Conservation (phyloP, 92 coral and sea anemone genomes). For the Palythoa grandis region DNA sequence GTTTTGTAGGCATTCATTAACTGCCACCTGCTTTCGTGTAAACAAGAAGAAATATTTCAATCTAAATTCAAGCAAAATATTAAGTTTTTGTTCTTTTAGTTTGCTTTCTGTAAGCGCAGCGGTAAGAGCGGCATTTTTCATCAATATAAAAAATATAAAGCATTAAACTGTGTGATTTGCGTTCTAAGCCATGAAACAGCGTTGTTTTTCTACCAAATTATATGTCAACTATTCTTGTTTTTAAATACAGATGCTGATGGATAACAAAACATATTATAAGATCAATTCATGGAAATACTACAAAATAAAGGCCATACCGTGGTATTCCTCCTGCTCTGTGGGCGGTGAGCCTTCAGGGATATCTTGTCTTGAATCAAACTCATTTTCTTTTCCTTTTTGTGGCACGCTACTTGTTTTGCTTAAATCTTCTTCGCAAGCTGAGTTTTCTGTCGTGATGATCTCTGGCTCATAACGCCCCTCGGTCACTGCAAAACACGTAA, state of each 20-base stretch:
- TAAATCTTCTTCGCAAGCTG: background rate
- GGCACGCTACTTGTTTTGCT: background rate
- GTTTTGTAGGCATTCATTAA: background rate
- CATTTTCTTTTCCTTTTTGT: conserved; percentile 10
- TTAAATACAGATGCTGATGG: conserved; percentile 1
- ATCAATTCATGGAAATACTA: background rate
- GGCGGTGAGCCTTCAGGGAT: background rate
- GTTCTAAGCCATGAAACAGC: background rate
- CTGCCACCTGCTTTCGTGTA: conserved; percentile 40
- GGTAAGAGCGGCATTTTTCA: background rate
- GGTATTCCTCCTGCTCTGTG: background rate
- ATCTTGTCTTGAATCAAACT: conserved; percentile 8
- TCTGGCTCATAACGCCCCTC: background rate
- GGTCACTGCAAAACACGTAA: background rate
- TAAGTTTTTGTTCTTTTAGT: background rate
- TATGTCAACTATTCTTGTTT: background rate
- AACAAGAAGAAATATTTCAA: conserved; percentile 12
- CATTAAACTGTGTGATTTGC: background rate
- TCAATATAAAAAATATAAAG: background rate
- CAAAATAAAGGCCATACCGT: conserved; percentile 6
- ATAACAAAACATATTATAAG: conserved; percentile 8
- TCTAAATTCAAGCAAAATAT: background rate
- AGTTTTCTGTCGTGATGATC: background rate
- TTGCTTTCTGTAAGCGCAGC: background rate
- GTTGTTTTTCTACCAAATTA: background rate